These are phyloP conservation scores for Junco hyemalis DNA, from an alignment of 2,113 vertebrate genomes.

Conservation along the genomic window DNA sequence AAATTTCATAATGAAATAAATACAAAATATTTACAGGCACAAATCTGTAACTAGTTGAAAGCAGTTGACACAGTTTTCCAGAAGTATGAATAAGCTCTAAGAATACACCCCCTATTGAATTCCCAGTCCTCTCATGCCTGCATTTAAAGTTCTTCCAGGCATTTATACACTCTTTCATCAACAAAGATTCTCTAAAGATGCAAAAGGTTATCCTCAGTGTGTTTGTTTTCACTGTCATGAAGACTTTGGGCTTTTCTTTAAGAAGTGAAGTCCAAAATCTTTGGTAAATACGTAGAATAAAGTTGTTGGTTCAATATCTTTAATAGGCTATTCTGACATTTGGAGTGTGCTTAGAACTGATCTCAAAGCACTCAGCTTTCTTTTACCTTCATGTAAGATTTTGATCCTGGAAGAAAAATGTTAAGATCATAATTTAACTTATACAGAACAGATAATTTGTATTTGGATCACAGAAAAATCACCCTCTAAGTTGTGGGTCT, in stretches of 20 bases:
- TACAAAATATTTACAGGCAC: neutral
- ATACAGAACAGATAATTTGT: neutral
- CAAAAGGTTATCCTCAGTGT: neutral
- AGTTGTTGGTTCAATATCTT: neutral
- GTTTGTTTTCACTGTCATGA: neutral
- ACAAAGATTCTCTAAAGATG: neutral
- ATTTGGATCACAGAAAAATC: neutral
- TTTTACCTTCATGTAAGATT: neutral
- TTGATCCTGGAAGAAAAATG: neutral
- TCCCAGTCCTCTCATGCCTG: neutral
- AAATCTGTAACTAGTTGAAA: neutral
- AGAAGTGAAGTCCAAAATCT: neutral
- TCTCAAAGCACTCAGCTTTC: neutral
- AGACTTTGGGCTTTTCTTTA: neutral
- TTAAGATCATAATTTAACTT: neutral
- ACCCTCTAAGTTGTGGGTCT: neutral
- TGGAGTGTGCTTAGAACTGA: neutral
- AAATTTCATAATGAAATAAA: neutral
- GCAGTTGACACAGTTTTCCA: neutral
- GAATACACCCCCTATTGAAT: neutral
- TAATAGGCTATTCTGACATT: neutral
- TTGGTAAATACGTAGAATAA: neutral
- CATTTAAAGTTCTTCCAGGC: neutral
- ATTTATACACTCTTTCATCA: neutral
- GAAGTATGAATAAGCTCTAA: neutral